Percentiles rank a stretch among this genome's conserved stretches.
phyloP scores from a whole-genome alignment of 2,113 vertebrate genomes.

The Hyla sarda region DNA sequence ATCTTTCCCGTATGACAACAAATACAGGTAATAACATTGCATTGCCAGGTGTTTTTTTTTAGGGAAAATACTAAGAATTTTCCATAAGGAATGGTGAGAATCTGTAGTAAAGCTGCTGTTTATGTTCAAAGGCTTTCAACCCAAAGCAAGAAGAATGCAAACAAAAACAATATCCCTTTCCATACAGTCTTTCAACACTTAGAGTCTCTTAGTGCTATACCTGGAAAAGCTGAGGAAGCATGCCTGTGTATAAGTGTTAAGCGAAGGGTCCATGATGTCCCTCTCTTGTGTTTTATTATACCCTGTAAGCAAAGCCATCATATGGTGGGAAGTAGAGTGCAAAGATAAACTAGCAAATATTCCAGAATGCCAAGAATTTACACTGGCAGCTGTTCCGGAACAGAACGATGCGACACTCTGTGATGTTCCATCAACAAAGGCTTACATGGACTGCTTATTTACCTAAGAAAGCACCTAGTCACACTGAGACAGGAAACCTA shows the following conservation, averaged over 20 bases:
- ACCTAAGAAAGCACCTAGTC: neutral
- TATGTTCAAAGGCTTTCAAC: conserved; percentile 41
- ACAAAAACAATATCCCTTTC: conserved; percentile 13
- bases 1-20: conserved; percentile 13
- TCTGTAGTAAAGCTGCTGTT: neutral
- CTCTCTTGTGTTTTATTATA: conserved; percentile 20
- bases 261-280: conserved; percentile 29
- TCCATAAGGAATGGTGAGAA: neutral
- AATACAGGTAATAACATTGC: neutral
- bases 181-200: neutral
- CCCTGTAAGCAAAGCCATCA: neutral
- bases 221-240: neutral
- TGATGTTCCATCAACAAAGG: conserved; percentile 20
- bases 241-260: conserved; percentile 19
- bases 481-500: neutral
- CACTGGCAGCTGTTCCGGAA: neutral
- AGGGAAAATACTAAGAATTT: conserved; percentile 5
- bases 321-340: conserved; percentile 10
- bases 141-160: neutral
- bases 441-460: neutral
- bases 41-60: conserved; percentile 36
- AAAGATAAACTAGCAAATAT: conserved; percentile 39
- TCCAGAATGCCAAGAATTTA: conserved; percentile 22
- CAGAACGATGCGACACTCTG: conserved; percentile 3
- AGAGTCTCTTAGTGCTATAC: neutral